Conservation (phyloP, 2,797 vertebrate species). For the Gila robusta region DNA sequence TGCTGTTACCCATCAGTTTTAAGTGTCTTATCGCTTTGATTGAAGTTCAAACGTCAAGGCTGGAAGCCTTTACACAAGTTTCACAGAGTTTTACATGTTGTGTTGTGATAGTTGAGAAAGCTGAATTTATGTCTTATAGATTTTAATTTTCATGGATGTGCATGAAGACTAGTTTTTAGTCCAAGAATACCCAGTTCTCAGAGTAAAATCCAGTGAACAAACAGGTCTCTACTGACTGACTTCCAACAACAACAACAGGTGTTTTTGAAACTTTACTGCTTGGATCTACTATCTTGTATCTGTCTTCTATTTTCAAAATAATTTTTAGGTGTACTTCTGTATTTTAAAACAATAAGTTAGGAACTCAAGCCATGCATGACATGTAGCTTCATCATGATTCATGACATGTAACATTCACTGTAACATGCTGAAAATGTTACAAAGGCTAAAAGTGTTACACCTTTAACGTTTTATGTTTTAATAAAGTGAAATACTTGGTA, state of each 20-base stretch:
- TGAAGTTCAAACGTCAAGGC: conserved; percentile 61
- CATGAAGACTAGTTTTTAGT: neutral
- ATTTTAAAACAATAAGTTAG: neutral
- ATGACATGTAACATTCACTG: neutral
- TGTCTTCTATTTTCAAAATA: neutral
- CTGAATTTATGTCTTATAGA: neutral
- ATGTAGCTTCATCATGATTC: neutral
- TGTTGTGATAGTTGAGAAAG: neutral
- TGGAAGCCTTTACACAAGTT: conserved; percentile 48
- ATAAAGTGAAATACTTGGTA: neutral
- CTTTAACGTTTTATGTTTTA: neutral
- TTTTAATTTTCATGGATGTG: neutral
- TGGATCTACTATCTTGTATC: neutral
- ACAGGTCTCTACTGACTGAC: conserved; percentile 6
- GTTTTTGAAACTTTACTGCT: conserved; percentile 27
- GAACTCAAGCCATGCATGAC: neutral
- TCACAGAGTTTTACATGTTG: conserved; percentile 27
- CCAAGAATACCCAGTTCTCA: neutral
- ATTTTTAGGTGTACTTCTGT: neutral
- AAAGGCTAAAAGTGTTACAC: neutral
- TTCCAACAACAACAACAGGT: conserved; percentile 34
- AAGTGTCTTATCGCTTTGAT: conserved; percentile 17
- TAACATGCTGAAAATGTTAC: neutral
- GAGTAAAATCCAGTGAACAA: conserved; percentile 2
- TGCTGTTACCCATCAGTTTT: conserved; percentile 5